Evolutionary conservation across 2,113 vertebrate species (phyloP).

Genomic region (Pollachius pollachius): DNA sequence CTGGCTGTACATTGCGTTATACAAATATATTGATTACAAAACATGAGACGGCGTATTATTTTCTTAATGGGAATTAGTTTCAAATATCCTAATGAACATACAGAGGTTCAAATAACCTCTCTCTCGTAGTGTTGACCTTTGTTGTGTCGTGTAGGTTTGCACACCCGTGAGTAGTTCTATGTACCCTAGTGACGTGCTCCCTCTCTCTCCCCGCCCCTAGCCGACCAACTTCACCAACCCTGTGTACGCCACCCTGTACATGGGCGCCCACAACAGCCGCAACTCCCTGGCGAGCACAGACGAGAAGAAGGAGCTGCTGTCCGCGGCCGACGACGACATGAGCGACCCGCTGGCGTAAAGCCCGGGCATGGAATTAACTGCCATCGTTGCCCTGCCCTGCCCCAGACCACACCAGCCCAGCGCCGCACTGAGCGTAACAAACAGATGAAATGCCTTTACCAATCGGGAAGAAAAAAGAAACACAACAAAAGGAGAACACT

Average conservation of each 20-base stretch:
- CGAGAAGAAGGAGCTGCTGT: conserved; percentile 94
- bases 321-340: conserved; percentile 88
- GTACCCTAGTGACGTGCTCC: too few relatives aligned
- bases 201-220: conserved; percentile 54
- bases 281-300: conserved; percentile 96
- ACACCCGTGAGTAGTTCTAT: too few relatives aligned
- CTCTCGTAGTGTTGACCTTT: too few relatives aligned
- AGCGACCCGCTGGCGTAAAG: conserved; percentile 89
- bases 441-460: conserved; percentile 71
- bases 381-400: conserved; percentile 37
- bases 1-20: too few relatives aligned
- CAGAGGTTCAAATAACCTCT: too few relatives aligned
- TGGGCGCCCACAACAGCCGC: conserved; percentile 94
- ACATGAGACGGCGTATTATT: too few relatives aligned
- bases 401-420: conserved; percentile 23
- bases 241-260: conserved; percentile 96
- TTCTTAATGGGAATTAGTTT: too few relatives aligned
- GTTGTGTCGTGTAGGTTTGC: too few relatives aligned
- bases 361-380: conserved; percentile 38
- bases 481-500: conserved; percentile 72
- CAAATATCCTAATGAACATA: too few relatives aligned
- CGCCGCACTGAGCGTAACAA: conserved; percentile 44
- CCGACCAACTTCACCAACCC: conserved; percentile 98
- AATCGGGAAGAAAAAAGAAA: conserved; percentile 65
- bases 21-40: too few relatives aligned